Percentiles rank a stretch among this genome's conserved stretches.
phyloP scores from a whole-genome alignment of 2,797 vertebrate species.

The Parambassis ranga region DNA sequence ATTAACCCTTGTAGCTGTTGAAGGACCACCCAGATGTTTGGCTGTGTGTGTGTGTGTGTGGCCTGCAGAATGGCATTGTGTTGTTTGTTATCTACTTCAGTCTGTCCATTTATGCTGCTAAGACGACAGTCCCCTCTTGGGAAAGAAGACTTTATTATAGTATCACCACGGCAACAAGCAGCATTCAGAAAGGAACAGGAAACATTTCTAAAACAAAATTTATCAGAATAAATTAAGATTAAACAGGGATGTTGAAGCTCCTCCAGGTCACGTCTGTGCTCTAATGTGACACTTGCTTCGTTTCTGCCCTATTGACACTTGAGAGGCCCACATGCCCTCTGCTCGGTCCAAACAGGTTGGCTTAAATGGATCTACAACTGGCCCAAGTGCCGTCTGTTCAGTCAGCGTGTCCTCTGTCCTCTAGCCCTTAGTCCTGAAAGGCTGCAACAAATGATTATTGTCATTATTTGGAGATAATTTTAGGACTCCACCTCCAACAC shows the following conservation, averaged over 20 bases:
- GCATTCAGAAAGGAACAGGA: neutral
- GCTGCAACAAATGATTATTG: neutral
- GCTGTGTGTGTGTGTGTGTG: conserved; percentile 50
- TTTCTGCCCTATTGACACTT: conserved; percentile 18
- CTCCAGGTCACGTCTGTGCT: neutral
- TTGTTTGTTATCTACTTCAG: conserved; percentile 63
- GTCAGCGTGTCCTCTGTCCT: neutral
- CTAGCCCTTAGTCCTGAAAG: neutral
- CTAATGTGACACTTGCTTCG: conserved; percentile 12
- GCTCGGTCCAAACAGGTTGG: neutral
- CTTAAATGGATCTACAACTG: neutral
- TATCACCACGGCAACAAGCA: neutral
- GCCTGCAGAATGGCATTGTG: conserved; percentile 53
- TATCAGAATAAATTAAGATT: neutral
- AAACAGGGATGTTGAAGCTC: neutral
- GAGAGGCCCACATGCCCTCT: conserved; percentile 12
- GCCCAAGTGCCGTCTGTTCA: neutral
- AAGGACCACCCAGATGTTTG: conserved; percentile 68
- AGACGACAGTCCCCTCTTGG: conserved; percentile 33
- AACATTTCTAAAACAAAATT: neutral
- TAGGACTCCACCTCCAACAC: neutral
- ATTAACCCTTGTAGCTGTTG: conserved; percentile 64
- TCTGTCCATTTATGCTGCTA: conserved; percentile 48
- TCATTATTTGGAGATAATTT: neutral
- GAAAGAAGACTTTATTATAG: conserved; percentile 10